Evolutionary conservation across 2,888 invertebrate genomes (phyloP).

Genomic region (Cordilura impudica): DNA sequence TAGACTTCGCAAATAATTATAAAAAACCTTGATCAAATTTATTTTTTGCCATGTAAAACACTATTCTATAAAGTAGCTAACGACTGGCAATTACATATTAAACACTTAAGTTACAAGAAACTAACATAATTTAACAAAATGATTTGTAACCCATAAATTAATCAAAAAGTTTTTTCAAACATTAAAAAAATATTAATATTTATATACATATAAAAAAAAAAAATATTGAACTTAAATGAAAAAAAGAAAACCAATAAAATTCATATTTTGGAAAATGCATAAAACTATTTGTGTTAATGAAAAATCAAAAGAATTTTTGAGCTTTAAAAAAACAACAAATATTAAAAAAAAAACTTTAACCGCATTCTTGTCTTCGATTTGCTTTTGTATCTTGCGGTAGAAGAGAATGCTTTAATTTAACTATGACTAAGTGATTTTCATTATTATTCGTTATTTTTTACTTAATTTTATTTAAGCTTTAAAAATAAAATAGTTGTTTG

Average conservation of each 20-base stretch:
- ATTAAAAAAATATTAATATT: constrained; percentile 1
- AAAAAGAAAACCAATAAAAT: too few relatives aligned
- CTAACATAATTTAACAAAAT: not conserved
- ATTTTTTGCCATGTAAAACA: not conserved
- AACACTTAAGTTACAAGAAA: constrained; percentile 14
- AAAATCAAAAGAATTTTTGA: not conserved
- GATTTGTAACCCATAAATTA: constrained; percentile 29
- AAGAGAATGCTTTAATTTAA: constrained; percentile 44
- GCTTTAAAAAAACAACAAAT: constrained; percentile 1
- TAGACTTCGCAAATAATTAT: not conserved
- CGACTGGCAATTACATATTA: constrained; percentile 42
- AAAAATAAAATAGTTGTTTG: constrained; percentile 37
- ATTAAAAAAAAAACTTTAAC: constrained; percentile 9
- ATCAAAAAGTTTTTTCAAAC: not conserved
- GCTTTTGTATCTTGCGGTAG: too few relatives aligned
- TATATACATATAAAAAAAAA: too few relatives aligned
- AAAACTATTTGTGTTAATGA: too few relatives aligned
- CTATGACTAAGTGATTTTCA: constrained; percentile 11
- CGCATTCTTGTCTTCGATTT: constrained; percentile 41
- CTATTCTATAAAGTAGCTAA: constrained; percentile 7
- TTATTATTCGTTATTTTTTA: not conserved
- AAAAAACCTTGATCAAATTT: constrained; percentile 27
- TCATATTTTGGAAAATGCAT: too few relatives aligned
- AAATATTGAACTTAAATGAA: not conserved
- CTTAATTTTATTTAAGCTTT: not conserved